Conservation (phyloP, 2,113 vertebrate genomes). For the Kryptolebias marmoratus region DNA sequence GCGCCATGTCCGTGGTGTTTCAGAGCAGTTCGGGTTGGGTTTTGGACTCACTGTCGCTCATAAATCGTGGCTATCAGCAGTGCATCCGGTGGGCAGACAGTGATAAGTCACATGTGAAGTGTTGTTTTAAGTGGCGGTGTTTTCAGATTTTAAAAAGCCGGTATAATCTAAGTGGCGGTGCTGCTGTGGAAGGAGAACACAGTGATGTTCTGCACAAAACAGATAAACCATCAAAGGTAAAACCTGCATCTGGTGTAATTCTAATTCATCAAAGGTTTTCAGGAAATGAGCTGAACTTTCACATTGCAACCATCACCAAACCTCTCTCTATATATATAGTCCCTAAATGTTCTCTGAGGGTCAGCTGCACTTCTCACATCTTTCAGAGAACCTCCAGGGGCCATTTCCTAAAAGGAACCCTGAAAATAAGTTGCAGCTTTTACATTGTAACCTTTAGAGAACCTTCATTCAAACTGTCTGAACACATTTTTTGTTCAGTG, state of each 20-base stretch:
- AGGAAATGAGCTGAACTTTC: no score
- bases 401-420: no score
- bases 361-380: no score
- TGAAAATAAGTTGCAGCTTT: no score
- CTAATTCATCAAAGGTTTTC: no score
- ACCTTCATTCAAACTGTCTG: no score
- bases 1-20: conserved; percentile 82
- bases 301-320: no score
- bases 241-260: background rate
- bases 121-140: conserved; percentile 65
- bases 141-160: conserved; percentile 61
- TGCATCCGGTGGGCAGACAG: conserved; percentile 39
- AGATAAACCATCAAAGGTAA: conserved; percentile 62
- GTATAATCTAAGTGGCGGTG: background rate
- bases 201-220: conserved; percentile 7
- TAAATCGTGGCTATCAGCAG: conserved; percentile 70
- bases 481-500: no score
- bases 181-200: background rate
- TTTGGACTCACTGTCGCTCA: conserved; percentile 84
- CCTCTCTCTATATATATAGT: no score
- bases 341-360: no score
- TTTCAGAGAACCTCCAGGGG: no score
- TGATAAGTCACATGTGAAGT: conserved; percentile 19
- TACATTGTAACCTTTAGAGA: no score
- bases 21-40: conserved; percentile 80